A percentile compares a stretch with the other conserved stretches of the same genome.
These are phyloP conservation scores for Ataeniobius toweri DNA, from an alignment of 2,797 vertebrate species.

Conservation along the genomic window DNA sequence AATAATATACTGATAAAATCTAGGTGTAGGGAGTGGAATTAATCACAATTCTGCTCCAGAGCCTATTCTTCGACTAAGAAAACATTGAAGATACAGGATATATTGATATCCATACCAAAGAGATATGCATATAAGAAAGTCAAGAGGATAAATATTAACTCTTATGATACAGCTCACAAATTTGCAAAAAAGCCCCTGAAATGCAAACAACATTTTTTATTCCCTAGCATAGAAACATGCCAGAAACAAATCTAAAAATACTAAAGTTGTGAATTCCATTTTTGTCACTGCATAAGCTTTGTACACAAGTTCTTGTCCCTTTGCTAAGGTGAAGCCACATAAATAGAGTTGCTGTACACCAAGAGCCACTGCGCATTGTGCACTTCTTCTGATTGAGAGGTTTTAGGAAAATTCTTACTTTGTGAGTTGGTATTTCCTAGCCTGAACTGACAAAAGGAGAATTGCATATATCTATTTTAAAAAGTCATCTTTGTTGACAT, in stretches of 20 bases:
- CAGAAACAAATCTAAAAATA: background rate
- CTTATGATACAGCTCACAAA: too few species aligned
- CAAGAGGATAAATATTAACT: too few species aligned
- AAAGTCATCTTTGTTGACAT: background rate
- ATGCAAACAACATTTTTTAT: background rate
- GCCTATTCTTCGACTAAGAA: too few species aligned
- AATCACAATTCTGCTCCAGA: too few species aligned
- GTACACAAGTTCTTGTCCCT: constrained; percentile 7
- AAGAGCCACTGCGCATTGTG: constrained; percentile 60
- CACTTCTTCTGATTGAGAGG: constrained; percentile 59
- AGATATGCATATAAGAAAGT: too few species aligned
- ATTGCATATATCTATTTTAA: background rate
- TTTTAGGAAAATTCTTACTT: constrained; percentile 42
- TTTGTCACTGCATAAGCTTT: background rate
- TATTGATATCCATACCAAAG: too few species aligned
- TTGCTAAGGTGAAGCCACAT: constrained; percentile 63
- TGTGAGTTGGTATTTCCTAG: constrained; percentile 52
- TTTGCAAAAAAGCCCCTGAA: too few species aligned
- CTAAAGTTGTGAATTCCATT: background rate
- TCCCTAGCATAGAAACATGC: background rate
- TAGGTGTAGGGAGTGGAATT: too few species aligned
- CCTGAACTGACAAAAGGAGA: constrained; percentile 29
- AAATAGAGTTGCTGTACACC: constrained; percentile 62
- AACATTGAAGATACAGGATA: too few species aligned
- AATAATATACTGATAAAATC: too few species aligned